Evolutionary conservation across 2,888 invertebrate genomes (phyloP), one percentile per base, ranked within the genome.

Genomic region (Mythimna ferrago): DNA sequence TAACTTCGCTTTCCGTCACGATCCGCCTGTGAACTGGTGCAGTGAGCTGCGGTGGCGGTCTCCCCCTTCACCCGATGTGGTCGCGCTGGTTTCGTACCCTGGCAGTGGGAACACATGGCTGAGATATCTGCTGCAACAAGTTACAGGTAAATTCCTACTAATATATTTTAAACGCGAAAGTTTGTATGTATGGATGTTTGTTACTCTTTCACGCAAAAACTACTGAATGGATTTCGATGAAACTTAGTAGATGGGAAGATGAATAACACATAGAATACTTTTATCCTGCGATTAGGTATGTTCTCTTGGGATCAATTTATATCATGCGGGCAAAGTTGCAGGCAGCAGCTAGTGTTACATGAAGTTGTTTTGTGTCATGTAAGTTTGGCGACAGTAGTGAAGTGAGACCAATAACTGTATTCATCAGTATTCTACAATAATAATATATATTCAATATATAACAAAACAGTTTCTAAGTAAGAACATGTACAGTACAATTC

Each of bases 71-170:
- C 78, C 87, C 0, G 86, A 92, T 16, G 94, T 97, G 11, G 96
- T 97, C 0, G 98, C 98, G 1, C 93, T 98, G 51, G 98, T 97
- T 0, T 98, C 98, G 0, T 98, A 98, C 91, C 98, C 98, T 7
- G 98, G 98, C n/a, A 98, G 98, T 89, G 98, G 98, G 0, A 98
- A 98, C 89, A 98, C 98, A 35, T 98, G 98, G 98, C 93, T 98
- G 21, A 93, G 98, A 72, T 98, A 98, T 90, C 93, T 98, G 58
- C 91, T 98, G 62, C 98, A 98, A 90, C 98, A 98, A 93, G 97
- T 97, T 44, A 98, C 98, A 89, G 98, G 98, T 98, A 85, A 63
- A 65, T 57, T 57, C 2, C 38, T 38, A 38, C 38, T 38, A 38
- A 38, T 9, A 38, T 9, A 38, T 9, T 38, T 9, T 38, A 38